phyloP scores from a whole-genome alignment of 2,888 invertebrate genomes.

The Gisinianus flammeolus region DNA sequence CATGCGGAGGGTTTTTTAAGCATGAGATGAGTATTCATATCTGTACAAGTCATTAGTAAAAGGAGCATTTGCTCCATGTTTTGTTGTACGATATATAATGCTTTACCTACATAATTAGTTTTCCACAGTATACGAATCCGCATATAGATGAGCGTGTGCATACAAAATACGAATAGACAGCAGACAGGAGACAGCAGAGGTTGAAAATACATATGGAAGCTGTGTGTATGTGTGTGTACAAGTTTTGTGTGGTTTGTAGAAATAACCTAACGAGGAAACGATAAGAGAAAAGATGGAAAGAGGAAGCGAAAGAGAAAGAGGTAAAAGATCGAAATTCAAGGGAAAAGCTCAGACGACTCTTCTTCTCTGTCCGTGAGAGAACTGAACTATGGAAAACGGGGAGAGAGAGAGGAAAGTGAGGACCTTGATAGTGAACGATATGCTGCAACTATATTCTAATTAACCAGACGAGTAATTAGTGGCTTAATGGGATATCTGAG shows the following conservation, averaged over 20 bases:
- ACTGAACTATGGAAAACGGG: background rate
- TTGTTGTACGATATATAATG: no score
- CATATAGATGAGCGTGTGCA: background rate
- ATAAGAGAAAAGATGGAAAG: constrained; percentile 5
- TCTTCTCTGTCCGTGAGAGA: background rate
- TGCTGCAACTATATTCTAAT: constrained; percentile 56
- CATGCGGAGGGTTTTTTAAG: background rate
- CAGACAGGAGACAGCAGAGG: background rate
- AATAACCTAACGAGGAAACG: constrained; percentile 1
- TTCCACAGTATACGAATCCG: no score
- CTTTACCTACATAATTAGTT: background rate
- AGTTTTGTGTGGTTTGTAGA: background rate
- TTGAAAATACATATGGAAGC: background rate
- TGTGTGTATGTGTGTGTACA: background rate
- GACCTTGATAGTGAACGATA: constrained; percentile 17
- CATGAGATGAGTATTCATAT: background rate
- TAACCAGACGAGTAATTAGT: constrained; percentile 60
- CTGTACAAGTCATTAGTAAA: background rate
- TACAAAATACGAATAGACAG: background rate
- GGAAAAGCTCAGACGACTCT: background rate
- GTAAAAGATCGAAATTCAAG: constrained; percentile 31
- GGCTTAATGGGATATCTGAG: constrained; percentile 60
- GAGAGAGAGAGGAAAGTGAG: constrained; percentile 7
- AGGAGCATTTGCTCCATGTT: background rate
- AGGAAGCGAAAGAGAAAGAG: background rate